phyloP scores from a whole-genome alignment of 2,888 invertebrate genomes.

The Polydrusus cervinus region DNA sequence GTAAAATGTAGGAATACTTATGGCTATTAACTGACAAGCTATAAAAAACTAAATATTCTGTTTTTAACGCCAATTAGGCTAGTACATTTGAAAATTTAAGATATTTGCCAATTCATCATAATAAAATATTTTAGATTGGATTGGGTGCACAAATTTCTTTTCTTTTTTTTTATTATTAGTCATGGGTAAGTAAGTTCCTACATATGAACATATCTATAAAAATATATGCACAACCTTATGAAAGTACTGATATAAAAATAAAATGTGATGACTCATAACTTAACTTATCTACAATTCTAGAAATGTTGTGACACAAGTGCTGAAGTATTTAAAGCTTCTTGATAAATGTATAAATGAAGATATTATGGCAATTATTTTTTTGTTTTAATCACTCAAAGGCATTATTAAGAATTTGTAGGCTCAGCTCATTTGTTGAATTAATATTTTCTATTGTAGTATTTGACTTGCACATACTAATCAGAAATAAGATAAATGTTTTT shows the following conservation, averaged over 20 bases:
- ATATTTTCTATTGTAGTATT: neutral
- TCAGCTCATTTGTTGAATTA: neutral
- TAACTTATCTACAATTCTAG: constrained; percentile 6
- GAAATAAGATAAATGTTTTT: no score
- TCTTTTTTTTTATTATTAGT: no score
- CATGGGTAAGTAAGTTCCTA: neutral
- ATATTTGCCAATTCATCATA: neutral
- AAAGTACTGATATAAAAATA: constrained; percentile 6
- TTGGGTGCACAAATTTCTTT: neutral
- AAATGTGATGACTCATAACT: constrained; percentile 9
- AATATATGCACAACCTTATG: constrained; percentile 11
- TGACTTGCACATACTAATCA: no score
- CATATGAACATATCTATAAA: constrained; percentile 1
- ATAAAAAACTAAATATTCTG: no score
- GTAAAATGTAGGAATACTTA: no score
- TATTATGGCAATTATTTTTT: neutral
- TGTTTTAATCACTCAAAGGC: neutral
- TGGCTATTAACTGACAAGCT: no score
- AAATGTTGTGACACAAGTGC: neutral
- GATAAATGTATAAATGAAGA: neutral
- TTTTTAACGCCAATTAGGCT: neutral
- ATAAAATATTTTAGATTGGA: no score
- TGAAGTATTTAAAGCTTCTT: neutral
- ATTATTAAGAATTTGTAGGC: constrained; percentile 3
- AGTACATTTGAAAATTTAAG: neutral